Conservation (phyloP, 2,113 vertebrate genomes). For the Hippocampus barbouri region DNA sequence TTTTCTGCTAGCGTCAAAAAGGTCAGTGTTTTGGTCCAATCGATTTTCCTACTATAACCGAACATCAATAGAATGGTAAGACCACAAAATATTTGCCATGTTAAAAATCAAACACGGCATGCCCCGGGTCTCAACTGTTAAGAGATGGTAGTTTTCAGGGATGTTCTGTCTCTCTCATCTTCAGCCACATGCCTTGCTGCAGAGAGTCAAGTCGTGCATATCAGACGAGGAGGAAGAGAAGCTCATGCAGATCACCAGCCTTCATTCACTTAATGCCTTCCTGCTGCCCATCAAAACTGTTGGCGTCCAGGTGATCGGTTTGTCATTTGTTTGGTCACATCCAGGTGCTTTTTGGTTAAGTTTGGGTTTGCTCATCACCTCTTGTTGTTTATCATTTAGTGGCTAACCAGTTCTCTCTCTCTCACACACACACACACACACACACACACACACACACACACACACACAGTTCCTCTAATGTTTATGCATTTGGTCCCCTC, state of each 20-base stretch:
- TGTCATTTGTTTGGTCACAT: not conserved
- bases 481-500: not conserved
- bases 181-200: conserved; percentile 90
- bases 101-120: not conserved
- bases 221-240: conserved; percentile 97
- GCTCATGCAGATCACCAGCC: conserved; percentile 97
- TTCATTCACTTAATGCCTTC: conserved; percentile 98
- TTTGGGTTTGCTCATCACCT: not conserved
- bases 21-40: conserved; percentile 63
- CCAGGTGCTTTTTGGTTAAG: not conserved
- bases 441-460: not conserved
- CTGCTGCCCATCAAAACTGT: conserved; percentile 97
- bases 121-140: not conserved
- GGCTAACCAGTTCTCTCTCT: conserved; percentile 31
- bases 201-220: conserved; percentile 96
- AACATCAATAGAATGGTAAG: not conserved
- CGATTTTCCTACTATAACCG: not conserved
- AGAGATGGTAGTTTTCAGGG: not conserved
- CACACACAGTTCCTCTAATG: conserved; percentile 7
- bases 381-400: conserved; percentile 18
- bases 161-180: not conserved
- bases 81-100: not conserved
- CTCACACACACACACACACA: not conserved
- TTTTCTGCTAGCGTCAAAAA: conserved; percentile 98
- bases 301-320: conserved; percentile 87